phyloP scores from a whole-genome alignment of 2,888 invertebrate species.

The Melieria picta region DNA sequence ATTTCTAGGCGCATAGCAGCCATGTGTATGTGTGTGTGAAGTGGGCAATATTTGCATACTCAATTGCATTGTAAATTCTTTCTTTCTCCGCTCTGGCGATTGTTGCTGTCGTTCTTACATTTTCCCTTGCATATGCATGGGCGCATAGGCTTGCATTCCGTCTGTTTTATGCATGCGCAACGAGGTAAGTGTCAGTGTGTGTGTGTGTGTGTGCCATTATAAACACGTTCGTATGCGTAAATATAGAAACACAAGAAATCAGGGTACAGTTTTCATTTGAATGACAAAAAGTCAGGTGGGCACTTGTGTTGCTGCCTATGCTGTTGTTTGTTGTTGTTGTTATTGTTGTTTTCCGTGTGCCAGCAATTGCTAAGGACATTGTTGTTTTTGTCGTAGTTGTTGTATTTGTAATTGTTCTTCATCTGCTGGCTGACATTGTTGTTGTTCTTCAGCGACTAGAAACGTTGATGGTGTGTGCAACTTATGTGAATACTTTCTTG shows the following conservation, averaged over 20 bases:
- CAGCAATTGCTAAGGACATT: too few relatives aligned
- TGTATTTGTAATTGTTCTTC: too few relatives aligned
- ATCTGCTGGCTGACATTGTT: too few relatives aligned
- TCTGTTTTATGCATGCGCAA: conserved; percentile 37
- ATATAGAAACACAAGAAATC: conserved; percentile 24
- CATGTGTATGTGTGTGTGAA: conserved; percentile 43
- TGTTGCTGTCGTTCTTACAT: conserved; percentile 18
- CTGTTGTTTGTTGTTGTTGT: background rate
- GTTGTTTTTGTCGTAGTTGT: too few relatives aligned
- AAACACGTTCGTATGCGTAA: background rate
- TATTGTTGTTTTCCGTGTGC: too few relatives aligned
- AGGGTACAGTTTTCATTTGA: conserved; percentile 60
- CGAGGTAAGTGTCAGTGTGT: conserved; percentile 20
- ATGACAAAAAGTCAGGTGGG: conserved; percentile 61
- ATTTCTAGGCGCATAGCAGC: too few relatives aligned
- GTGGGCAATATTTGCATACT: conserved; percentile 65
- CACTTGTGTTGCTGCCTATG: conserved; percentile 9
- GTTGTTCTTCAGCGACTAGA: too few relatives aligned
- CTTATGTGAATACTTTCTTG: too few relatives aligned
- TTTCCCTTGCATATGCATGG: conserved; percentile 13
- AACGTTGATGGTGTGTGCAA: too few relatives aligned
- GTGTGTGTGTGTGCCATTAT: background rate
- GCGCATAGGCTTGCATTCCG: conserved; percentile 29
- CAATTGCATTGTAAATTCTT: conserved; percentile 63
- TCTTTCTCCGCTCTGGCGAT: background rate